These are phyloP conservation scores for Puntigrus tetrazona DNA, from an alignment of 2,113 vertebrate species.

Conservation along the genomic window DNA sequence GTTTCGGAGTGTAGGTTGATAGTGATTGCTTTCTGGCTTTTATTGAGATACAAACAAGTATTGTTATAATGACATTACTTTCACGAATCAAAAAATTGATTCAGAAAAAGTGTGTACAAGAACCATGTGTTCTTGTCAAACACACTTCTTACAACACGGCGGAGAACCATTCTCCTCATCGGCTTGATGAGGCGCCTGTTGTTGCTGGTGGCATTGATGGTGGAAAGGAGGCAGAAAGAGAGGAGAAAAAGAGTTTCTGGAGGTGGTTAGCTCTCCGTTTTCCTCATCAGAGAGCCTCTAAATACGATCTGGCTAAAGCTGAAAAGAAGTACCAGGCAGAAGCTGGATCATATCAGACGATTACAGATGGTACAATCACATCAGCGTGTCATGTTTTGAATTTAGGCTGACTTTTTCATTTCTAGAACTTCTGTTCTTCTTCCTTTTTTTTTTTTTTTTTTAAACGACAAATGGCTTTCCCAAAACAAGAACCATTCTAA, in stretches of 20 bases:
- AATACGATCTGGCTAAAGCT: background rate
- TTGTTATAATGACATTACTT: too few species aligned
- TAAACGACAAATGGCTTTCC: too few species aligned
- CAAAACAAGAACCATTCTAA: too few species aligned
- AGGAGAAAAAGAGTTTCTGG: background rate
- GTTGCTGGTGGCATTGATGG: background rate
- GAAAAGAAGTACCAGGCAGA: background rate
- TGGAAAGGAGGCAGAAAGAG: background rate
- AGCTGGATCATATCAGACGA: background rate
- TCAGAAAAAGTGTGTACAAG: background rate
- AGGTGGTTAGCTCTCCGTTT: background rate
- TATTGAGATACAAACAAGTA: too few species aligned
- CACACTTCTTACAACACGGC: background rate
- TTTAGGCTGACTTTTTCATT: too few species aligned
- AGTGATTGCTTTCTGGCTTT: too few species aligned
- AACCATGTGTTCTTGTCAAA: background rate
- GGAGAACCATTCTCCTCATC: background rate
- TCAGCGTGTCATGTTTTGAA: background rate
- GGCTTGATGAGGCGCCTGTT: background rate
- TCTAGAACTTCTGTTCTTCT: too few species aligned
- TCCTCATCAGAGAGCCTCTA: background rate
- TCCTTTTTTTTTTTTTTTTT: too few species aligned
- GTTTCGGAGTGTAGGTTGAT: too few species aligned
- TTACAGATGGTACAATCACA: background rate
- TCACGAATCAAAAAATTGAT: too few species aligned